Base-by-base conservation (phyloP, 2,113 vertebrate genomes). In the Falco punctatus region DNA sequence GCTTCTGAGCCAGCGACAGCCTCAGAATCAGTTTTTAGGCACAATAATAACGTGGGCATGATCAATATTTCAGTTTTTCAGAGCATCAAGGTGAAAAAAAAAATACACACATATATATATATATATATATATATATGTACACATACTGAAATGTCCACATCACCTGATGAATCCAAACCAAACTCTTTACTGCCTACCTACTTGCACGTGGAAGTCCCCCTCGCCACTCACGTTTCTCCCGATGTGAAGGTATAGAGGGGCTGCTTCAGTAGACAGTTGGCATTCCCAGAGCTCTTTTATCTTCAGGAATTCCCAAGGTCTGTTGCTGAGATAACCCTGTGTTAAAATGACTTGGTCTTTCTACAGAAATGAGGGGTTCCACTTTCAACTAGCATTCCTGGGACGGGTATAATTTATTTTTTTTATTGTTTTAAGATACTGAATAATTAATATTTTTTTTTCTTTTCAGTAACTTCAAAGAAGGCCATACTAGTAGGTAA, bases 401-500 rank as follows among this genome's bases (percentile, higher is more conserved):
- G 55, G 40, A 27, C 21, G 35, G 11, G 7, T 55, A 13, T 23
- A 38, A 38, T 21, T 16, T 59, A 28, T 44, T 11, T 14, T 55
- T 44, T 49, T 38, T 46, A 32, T 46, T 79, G 21, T 21, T 54
- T 48, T 54, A n/a, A 55, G 28, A 55, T 11, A 71, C 1, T 13
- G 30, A 35, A 49, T 62, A 48, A 90, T 54, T 90, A 55, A 55
- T 40, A 32, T 17, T 33, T 42, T 27, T 30, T 48, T 62, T 27
- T 38, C 35, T 70, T 69, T 23, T 48, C 55, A 91, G 81, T 13
- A 27, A 51, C 1, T 7, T 3, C 2, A 17, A 79, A 1, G 18
- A 15, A 10, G 0, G 7, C 1, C 1, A 27, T 6, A 11, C 3
- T 9, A 44, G 1, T 1, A 33, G 57, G 88, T 91, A 91, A 84